phyloP scores from a whole-genome alignment of 2,797 vertebrate species.

The Ctenochaetus hawaiiensis region DNA sequence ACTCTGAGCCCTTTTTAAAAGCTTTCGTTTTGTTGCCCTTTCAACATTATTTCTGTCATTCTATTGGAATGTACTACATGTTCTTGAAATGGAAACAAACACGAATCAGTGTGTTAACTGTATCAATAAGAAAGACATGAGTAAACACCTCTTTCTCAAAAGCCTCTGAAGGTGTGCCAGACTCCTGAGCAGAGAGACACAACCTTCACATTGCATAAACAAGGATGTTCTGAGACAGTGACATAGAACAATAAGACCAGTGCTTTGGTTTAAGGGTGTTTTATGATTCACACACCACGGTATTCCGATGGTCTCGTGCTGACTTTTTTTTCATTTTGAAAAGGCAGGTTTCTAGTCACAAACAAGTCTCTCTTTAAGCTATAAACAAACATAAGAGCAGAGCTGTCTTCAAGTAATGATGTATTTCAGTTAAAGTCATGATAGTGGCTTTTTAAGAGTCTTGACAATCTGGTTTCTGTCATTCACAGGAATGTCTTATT shows the following conservation, averaged over 20 bases:
- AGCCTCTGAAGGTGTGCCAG: slow-evolving; percentile 61
- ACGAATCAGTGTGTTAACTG: slow-evolving; percentile 53
- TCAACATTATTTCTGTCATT: slow-evolving; percentile 44
- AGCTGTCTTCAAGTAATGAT: slow-evolving; percentile 32
- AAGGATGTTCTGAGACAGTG: slow-evolving; percentile 58
- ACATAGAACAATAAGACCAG: slow-evolving; percentile 40
- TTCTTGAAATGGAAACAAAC: slow-evolving; percentile 64
- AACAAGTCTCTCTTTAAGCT: slow-evolving; percentile 29
- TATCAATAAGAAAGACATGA: slow-evolving; percentile 52
- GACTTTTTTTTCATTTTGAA: neutral
- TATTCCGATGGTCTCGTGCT: slow-evolving; percentile 30
- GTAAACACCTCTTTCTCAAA: slow-evolving; percentile 62
- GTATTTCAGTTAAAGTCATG: slow-evolving; percentile 11
- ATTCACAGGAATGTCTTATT: slow-evolving; percentile 31
- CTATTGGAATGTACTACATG: slow-evolving; percentile 44
- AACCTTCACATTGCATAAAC: slow-evolving; percentile 66
- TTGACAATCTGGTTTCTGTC: slow-evolving; percentile 55
- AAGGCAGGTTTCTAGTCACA: slow-evolving; percentile 28
- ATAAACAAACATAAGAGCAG: slow-evolving; percentile 17
- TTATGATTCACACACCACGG: slow-evolving; percentile 50
- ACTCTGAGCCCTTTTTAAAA: slow-evolving; percentile 12
- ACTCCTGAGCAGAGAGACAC: slow-evolving; percentile 42
- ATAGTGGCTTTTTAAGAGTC: slow-evolving; percentile 16
- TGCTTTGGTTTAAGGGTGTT: slow-evolving; percentile 50
- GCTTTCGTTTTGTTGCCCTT: slow-evolving; percentile 15